Evolutionary conservation across 2,797 vertebrate genomes (phyloP).

Genomic region (Pangasius sanitwongsei): DNA sequence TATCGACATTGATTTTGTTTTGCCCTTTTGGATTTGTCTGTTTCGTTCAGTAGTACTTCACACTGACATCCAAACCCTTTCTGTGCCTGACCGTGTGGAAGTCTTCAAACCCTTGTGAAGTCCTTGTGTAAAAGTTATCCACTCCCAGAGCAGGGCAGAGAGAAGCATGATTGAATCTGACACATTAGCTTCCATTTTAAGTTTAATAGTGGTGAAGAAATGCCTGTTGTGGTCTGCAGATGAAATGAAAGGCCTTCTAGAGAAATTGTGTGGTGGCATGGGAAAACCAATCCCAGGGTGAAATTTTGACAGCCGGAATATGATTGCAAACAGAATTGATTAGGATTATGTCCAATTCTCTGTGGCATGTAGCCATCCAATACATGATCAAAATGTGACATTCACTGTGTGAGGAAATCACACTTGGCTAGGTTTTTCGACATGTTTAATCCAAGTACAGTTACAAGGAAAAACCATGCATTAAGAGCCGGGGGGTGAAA

Average conservation of each 20-base stretch:
- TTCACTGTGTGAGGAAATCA: neutral
- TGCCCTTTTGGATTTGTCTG: neutral
- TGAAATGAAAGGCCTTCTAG: neutral
- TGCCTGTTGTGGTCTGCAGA: neutral
- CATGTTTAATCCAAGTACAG: neutral
- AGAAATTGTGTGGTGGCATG: neutral
- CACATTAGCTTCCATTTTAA: neutral
- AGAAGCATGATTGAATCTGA: neutral
- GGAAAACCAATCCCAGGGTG: neutral
- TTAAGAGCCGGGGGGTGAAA: too few relatives aligned
- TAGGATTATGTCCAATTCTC: neutral
- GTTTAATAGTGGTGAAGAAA: neutral
- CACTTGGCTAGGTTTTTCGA: neutral
- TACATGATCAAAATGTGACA: neutral
- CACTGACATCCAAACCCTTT: neutral
- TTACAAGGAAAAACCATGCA: too few relatives aligned
- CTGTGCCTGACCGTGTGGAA: neutral
- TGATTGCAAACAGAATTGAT: neutral
- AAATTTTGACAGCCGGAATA: neutral
- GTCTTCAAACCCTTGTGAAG: neutral
- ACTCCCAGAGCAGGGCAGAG: neutral
- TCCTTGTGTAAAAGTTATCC: neutral
- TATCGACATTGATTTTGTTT: constrained; percentile 2
- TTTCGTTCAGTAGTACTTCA: neutral
- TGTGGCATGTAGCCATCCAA: neutral